Evolutionary conservation across 2,888 invertebrate genomes (phyloP).

Genomic region (Ornithoptera alexandrae): DNA sequence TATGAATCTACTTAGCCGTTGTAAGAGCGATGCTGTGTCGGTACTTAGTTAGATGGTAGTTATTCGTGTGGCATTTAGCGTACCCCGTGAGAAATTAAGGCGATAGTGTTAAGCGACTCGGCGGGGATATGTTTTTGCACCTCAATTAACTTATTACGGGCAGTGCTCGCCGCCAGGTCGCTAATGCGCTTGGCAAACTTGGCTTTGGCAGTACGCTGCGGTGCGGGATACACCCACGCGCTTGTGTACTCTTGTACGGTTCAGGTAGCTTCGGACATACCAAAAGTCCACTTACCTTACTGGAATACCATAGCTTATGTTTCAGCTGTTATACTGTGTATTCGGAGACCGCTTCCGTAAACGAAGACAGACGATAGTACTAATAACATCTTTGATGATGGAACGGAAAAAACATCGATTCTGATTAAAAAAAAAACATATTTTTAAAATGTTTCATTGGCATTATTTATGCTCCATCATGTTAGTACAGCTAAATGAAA

Average conservation of each 20-base stretch:
- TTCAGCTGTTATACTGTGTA: too few relatives aligned
- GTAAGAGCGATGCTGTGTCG: conserved; percentile 10
- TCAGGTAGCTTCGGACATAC: neutral
- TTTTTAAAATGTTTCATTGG: too few relatives aligned
- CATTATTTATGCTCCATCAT: too few relatives aligned
- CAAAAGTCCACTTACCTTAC: neutral
- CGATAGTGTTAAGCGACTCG: conserved; percentile 53
- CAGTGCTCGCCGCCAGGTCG: conserved; percentile 45
- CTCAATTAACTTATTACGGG: conserved; percentile 75
- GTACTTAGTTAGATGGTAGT: conserved; percentile 35
- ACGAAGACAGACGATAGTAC: too few relatives aligned
- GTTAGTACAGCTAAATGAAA: too few relatives aligned
- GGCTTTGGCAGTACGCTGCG: conserved; percentile 29
- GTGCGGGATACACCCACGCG: conserved; percentile 22
- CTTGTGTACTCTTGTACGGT: neutral
- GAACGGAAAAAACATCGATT: too few relatives aligned
- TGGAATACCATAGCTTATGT: too few relatives aligned
- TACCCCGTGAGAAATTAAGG: conserved; percentile 48
- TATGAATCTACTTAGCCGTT: conserved; percentile 24
- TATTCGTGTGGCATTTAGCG: conserved; percentile 47
- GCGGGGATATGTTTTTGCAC: conserved; percentile 66
- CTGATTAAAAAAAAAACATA: too few relatives aligned
- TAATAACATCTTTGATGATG: too few relatives aligned
- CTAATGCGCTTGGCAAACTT: conserved; percentile 47
- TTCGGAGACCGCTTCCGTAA: too few relatives aligned